phyloP scores from a whole-genome alignment of 2,113 vertebrate species.

The Oncorhynchus clarkii region DNA sequence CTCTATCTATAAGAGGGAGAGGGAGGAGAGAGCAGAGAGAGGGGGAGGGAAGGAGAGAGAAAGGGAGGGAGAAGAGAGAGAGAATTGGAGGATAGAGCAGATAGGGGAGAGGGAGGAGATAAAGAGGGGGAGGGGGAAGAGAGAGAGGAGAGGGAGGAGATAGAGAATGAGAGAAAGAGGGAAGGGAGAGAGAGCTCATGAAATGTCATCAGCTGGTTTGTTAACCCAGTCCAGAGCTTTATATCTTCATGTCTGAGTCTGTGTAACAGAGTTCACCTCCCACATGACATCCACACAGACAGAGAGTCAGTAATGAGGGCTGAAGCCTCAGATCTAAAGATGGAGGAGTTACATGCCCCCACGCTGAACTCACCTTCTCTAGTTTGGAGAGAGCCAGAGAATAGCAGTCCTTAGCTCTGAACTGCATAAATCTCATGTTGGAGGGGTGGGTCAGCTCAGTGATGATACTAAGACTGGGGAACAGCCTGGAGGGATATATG shows the following conservation, averaged over 20 bases:
- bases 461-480: conserved; percentile 96
- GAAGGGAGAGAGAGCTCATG: neutral
- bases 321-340: neutral
- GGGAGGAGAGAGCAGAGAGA: conserved; percentile 89
- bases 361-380: conserved; percentile 84
- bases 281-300: neutral
- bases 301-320: neutral
- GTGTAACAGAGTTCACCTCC: neutral
- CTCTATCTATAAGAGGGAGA: conserved; percentile 84
- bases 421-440: conserved; percentile 99
- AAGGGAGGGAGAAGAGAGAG: conserved; percentile 96
- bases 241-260: neutral
- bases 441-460: conserved; percentile 95
- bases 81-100: conserved; percentile 91
- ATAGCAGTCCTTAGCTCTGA: conserved; percentile 97
- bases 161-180: neutral
- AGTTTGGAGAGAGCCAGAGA: conserved; percentile 93
- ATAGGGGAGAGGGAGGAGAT: conserved; percentile 84
- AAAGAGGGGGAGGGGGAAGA: conserved; percentile 89
- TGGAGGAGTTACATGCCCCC: neutral
- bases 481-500: conserved; percentile 36
- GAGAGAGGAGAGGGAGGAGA: conserved; percentile 1
- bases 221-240: neutral
- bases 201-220: neutral
- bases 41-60: conserved; percentile 75